Evolutionary conservation across 1,140 invertebrate genomes (phyloP).

Genomic region (Stenopsyche tienmushanensis): DNA sequence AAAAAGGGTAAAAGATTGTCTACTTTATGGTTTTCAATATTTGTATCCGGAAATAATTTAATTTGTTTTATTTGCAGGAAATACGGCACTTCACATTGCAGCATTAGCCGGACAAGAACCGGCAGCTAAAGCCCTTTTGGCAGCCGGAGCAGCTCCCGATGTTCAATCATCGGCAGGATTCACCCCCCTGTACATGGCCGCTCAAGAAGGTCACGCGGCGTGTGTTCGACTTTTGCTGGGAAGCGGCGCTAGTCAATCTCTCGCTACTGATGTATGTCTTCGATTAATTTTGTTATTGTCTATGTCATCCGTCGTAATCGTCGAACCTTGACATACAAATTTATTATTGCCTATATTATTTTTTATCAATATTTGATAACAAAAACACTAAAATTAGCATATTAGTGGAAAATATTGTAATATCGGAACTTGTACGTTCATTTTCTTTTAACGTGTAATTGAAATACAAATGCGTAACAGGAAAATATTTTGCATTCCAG

Average conservation of each 20-base stretch:
- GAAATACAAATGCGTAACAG: no score
- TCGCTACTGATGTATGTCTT: conserved; percentile 86
- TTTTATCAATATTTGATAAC: neutral
- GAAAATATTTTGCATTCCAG: no score
- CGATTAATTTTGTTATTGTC: conserved; percentile 20
- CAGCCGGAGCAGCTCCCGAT: conserved; percentile 91
- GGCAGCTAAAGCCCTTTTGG: conserved; percentile 87
- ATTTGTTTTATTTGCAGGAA: conserved; percentile 59
- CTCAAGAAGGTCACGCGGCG: conserved; percentile 96
- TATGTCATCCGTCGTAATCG: no score
- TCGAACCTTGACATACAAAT: neutral
- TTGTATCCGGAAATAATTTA: no score
- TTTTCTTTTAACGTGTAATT: no score
- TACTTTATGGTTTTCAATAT: neutral
- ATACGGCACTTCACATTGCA: conserved; percentile 98
- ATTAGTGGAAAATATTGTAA: neutral
- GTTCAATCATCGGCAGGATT: conserved; percentile 97
- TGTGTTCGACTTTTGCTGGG: conserved; percentile 91
- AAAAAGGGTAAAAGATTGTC: no score
- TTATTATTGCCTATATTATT: conserved; percentile 4
- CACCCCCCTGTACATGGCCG: conserved; percentile 98
- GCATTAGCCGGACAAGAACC: conserved; percentile 95
- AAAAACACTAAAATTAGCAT: no score
- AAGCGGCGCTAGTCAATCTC: conserved; percentile 93
- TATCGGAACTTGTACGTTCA: no score